Evolutionary conservation across 2,797 vertebrate species (phyloP), one percentile per base, ranked within the genome.

Genomic region (Mallotus villosus): DNA sequence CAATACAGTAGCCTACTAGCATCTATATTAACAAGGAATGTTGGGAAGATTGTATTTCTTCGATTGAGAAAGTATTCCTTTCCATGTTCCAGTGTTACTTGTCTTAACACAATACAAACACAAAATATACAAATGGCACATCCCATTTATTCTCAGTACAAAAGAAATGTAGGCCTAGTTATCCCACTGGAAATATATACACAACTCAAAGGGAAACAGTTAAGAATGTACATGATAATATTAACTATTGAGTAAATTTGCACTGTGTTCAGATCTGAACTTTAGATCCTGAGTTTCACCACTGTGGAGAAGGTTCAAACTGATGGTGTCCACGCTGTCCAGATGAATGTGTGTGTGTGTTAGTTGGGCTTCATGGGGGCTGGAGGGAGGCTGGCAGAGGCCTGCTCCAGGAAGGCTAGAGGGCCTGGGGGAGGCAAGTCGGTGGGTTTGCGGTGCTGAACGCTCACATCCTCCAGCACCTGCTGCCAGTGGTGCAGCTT

Each of bases 401-500:
- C 97, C 88, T 99, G 97, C 76, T 99, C 97, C 6, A 99, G 87
- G 82, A 95, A 99, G 51, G 95, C 94, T 69, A 98, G 79, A 0
- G 96, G 96, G 66, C 96, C 97, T 2, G 96, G 96, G 0, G 96
- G 93, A 0, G 96, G 94, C 24, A 96, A 87, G 67, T 99, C 97
- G 0, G 94, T 80, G 14, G 97, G 95, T 74, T 97, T 97, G 58
- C 95, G 96, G 78, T 97, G 97, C 83, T 97, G 97, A 7, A 93
- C 84, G 0, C 90, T 96, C 71, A 98, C 95, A 71, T 99, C 97
- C 76, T 99, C 97, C 16, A 99, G 90, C 63, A 97, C 95, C 79
- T 98, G 96, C 57, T 98, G 97, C 97, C 97, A 98, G 59, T 97
- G 95, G 68, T 97, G 92, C 63, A 99, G 90, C 86, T 98, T 99